These are phyloP conservation scores for Corythoichthys intestinalis DNA, from an alignment of 2,113 vertebrate genomes.

Conservation along the genomic window DNA sequence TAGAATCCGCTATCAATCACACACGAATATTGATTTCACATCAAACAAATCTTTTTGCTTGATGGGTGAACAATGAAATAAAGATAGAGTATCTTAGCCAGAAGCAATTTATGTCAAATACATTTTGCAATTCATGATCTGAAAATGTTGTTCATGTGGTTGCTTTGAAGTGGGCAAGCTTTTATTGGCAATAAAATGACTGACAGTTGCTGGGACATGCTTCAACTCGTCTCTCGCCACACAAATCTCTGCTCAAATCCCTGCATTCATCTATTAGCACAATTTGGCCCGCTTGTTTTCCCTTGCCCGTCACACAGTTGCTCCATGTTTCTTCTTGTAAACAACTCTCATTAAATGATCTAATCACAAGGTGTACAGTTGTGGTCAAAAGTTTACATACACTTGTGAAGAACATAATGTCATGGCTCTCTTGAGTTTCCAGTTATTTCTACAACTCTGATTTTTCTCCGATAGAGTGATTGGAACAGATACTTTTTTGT, in stretches of 20 bases:
- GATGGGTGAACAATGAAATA: too few species aligned
- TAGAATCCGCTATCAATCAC: too few species aligned
- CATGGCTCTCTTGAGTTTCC: too few species aligned
- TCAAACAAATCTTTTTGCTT: too few species aligned
- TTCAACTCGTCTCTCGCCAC: slow-evolving; percentile 8
- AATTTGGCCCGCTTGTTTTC: not conserved
- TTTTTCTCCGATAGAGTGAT: too few species aligned
- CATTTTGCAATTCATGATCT: not conserved
- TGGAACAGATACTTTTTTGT: too few species aligned
- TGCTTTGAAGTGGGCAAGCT: slow-evolving; percentile 1
- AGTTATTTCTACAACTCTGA: too few species aligned
- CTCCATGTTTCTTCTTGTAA: not conserved
- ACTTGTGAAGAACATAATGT: too few species aligned
- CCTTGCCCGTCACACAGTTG: not conserved
- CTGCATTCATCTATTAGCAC: not conserved
- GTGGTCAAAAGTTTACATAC: too few species aligned
- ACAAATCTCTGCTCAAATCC: not conserved
- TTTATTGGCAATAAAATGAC: slow-evolving; percentile 3
- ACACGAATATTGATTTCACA: too few species aligned
- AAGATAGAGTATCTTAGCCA: not conserved
- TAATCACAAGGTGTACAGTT: not conserved
- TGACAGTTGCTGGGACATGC: slow-evolving; percentile 23
- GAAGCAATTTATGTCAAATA: not conserved
- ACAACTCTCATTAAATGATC: not conserved
- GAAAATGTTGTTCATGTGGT: not conserved